Conservation (phyloP, 2,888 invertebrate genomes). For the Nymphalis c-album region DNA sequence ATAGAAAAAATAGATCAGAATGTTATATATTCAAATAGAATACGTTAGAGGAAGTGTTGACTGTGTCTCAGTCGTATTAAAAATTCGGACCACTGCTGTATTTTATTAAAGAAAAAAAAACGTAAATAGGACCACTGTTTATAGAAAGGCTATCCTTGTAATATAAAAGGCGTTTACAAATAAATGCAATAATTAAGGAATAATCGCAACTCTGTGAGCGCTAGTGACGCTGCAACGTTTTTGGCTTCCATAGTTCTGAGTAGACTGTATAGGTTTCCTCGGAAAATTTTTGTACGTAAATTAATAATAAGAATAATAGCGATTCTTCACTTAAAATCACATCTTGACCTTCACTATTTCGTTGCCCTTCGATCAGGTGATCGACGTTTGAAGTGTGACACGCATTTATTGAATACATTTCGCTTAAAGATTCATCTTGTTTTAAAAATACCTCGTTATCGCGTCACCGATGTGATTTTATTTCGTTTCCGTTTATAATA, state of each 20-base stretch:
- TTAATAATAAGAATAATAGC: slow-evolving; percentile 19
- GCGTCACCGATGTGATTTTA: slow-evolving; percentile 1
- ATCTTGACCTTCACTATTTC: slow-evolving; percentile 12
- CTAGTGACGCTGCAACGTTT: slow-evolving; percentile 59
- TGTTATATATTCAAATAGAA: slow-evolving; percentile 6
- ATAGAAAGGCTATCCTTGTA: slow-evolving; percentile 72
- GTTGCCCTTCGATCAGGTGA: slow-evolving; percentile 29
- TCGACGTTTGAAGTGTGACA: slow-evolving; percentile 13
- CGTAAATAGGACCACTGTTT: slow-evolving; percentile 67
- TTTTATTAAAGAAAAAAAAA: slow-evolving; percentile 61
- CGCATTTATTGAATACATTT: slow-evolving; percentile 21
- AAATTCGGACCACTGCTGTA: slow-evolving; percentile 73
- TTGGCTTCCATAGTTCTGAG: slow-evolving; percentile 79
- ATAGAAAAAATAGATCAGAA: background rate
- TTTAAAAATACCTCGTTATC: slow-evolving; percentile 15
- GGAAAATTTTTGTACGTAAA: slow-evolving; percentile 60
- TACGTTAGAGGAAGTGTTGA: slow-evolving; percentile 5
- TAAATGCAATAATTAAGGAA: slow-evolving; percentile 42
- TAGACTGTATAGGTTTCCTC: slow-evolving; percentile 52
- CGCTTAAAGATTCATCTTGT: background rate
- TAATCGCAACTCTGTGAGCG: slow-evolving; percentile 59
- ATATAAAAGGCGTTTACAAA: slow-evolving; percentile 55
- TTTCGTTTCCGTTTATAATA: slow-evolving; percentile 30
- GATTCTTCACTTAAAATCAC: slow-evolving; percentile 22
- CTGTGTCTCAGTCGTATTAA: slow-evolving; percentile 11